A percentile compares a stretch with the other conserved stretches of the same genome.
phyloP scores from a whole-genome alignment of 2,888 invertebrate genomes.

The Rotaria magnacalcarata region DNA sequence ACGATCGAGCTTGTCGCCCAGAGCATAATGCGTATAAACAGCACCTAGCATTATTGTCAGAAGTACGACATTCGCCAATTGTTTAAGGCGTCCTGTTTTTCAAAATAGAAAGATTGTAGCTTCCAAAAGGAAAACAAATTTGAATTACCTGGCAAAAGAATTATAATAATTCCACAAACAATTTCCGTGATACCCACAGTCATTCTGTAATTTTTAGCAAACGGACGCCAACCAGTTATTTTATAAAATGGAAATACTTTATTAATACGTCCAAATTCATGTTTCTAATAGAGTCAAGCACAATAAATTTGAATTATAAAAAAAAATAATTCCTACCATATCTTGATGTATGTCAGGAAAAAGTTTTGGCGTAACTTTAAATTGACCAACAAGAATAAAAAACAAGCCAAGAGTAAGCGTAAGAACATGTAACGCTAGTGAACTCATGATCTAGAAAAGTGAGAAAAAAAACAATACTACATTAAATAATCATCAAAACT shows the following conservation, averaged over 20 bases:
- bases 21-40: conserved; percentile 70
- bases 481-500: background rate
- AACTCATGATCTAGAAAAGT: conserved; percentile 38
- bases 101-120: conserved; percentile 48
- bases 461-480: too few species aligned
- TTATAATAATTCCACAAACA: conserved; percentile 38
- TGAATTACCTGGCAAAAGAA: conserved; percentile 28
- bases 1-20: conserved; percentile 57
- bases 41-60: conserved; percentile 79
- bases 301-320: background rate
- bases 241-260: conserved; percentile 46
- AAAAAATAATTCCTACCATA: conserved; percentile 38
- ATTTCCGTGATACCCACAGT: conserved; percentile 38
- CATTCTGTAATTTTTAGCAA: conserved; percentile 44
- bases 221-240: conserved; percentile 43
- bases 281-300: background rate
- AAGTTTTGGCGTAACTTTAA: conserved; percentile 46
- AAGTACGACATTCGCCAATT: conserved; percentile 78
- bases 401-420: conserved; percentile 43
- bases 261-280: conserved; percentile 45
- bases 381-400: conserved; percentile 42
- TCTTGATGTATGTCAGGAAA: conserved; percentile 43
- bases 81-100: conserved; percentile 77
- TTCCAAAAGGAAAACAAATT: background rate
- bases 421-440: conserved; percentile 39